Conservation (phyloP, 2,888 invertebrate species). For the Spodoptera picta region DNA sequence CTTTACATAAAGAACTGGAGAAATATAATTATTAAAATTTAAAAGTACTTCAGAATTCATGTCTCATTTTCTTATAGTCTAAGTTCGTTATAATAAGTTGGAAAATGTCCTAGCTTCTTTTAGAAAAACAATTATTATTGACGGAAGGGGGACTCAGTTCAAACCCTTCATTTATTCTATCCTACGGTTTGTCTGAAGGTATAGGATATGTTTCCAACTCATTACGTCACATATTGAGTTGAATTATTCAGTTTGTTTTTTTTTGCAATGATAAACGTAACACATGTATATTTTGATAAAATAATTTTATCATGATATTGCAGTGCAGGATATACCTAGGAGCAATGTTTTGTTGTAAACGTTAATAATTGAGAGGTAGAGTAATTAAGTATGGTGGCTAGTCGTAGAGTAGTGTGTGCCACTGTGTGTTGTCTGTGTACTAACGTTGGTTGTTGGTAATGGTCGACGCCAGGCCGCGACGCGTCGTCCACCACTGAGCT, state of each 20-base stretch:
- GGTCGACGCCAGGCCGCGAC: conserved; percentile 69
- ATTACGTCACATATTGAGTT: too few relatives aligned
- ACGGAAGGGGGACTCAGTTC: too few relatives aligned
- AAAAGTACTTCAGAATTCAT: background rate
- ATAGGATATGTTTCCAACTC: too few relatives aligned
- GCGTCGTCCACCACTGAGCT: conserved; percentile 67
- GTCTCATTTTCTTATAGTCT: background rate
- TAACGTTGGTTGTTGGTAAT: conserved; percentile 74
- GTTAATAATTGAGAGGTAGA: conserved; percentile 15
- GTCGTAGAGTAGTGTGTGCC: conserved; percentile 48
- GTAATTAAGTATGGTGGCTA: conserved; percentile 26
- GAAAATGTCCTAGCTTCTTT: too few relatives aligned
- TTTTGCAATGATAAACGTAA: conserved; percentile 4
- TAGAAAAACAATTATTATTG: too few relatives aligned
- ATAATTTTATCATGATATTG: background rate
- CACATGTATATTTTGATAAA: conserved; percentile 8
- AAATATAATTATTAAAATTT: background rate
- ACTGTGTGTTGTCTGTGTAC: conserved; percentile 70
- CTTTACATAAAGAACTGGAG: conserved; percentile 27
- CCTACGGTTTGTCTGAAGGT: too few relatives aligned
- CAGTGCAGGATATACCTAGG: conserved; percentile 15
- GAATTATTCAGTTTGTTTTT: background rate
- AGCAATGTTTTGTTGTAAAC: conserved; percentile 10
- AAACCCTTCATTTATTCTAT: too few relatives aligned
- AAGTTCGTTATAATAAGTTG: too few relatives aligned